A percentile compares a stretch with the other conserved stretches of the same genome.
Evolutionary conservation across 1,140 invertebrate species (phyloP).

Genomic region (Phenacoccus solenopsis): DNA sequence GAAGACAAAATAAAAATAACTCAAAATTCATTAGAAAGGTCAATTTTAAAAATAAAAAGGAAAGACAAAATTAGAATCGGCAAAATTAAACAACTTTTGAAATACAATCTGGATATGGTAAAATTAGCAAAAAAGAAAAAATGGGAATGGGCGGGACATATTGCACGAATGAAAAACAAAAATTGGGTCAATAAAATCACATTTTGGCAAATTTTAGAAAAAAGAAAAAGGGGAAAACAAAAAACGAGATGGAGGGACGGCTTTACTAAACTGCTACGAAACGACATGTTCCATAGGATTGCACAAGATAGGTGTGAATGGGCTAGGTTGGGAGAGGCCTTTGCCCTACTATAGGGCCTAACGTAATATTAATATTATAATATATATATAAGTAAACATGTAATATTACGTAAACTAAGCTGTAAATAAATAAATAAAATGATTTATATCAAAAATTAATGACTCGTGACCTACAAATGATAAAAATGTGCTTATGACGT

Average conservation of each 20-base stretch:
- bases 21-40: constrained; percentile 9
- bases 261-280: background rate
- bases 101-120: background rate
- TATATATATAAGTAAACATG: too few species aligned
- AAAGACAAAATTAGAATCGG: constrained; percentile 17
- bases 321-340: background rate
- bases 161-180: background rate
- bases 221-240: constrained; percentile 21
- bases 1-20: constrained; percentile 11
- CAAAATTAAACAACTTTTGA: background rate
- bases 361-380: too few species aligned
- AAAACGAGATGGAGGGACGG: constrained; percentile 20
- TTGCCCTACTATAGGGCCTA: background rate
- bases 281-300: background rate
- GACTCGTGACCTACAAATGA: too few species aligned
- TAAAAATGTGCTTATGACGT: too few species aligned
- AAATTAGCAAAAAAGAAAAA: background rate
- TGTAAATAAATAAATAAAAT: too few species aligned
- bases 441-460: too few species aligned
- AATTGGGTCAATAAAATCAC: constrained; percentile 16
- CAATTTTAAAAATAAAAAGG: background rate
- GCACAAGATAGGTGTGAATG: background rate
- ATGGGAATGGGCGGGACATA: constrained; percentile 23
- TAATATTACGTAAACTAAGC: too few species aligned
- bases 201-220: background rate